Evolutionary conservation across 2,797 vertebrate genomes (phyloP), one percentile per base, ranked within the genome.

Genomic region (Enteromius unitaeniatus): DNA sequence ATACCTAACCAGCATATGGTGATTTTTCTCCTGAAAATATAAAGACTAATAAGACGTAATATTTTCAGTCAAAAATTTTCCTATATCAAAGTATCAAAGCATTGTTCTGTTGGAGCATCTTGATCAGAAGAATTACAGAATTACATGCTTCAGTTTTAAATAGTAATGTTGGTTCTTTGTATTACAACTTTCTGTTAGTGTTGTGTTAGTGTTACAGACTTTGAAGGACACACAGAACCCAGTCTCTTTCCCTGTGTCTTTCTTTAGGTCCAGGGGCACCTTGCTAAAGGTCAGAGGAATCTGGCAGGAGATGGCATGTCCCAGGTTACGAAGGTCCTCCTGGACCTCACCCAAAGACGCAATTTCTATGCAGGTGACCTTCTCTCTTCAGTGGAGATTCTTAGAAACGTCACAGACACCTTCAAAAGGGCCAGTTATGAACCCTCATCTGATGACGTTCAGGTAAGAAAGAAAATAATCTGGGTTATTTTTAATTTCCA

Each of bases 361-460:
- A 99, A 97, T 89, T 99, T 99, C 92, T 99, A 99, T 68, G 97
- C 97, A 4, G 98, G 98, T 0, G 98, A 99, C 91, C 96, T 99
- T 89, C 94, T 99, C 37, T 95, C 97, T 79, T 99, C 98, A 0
- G 98, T 99, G 92, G 98, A 99, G 93, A 99, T 99, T 91, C 97
- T 99, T 85, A 96, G 97, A 92, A 99, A 99, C 62, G 98, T 99
- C 89, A 99, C 98, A 0, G 97, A 99, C 90, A 99, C 98, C 0
- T 99, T 99, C 93, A 99, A 97, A 93, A 96, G 98, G 90, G 98
- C 98, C 90, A 98, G 96, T 91, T 99, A 99, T 51, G 97, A 97
- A 90, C 98, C 97, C 1, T 97, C 97, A 0, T 99, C 98, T 31
- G 98, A 99, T 87, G 98, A 99, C 1, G 97, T 99, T 37, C 98